Evolutionary conservation across 2,113 vertebrate species (phyloP).

Genomic region (Lophura nycthemera): DNA sequence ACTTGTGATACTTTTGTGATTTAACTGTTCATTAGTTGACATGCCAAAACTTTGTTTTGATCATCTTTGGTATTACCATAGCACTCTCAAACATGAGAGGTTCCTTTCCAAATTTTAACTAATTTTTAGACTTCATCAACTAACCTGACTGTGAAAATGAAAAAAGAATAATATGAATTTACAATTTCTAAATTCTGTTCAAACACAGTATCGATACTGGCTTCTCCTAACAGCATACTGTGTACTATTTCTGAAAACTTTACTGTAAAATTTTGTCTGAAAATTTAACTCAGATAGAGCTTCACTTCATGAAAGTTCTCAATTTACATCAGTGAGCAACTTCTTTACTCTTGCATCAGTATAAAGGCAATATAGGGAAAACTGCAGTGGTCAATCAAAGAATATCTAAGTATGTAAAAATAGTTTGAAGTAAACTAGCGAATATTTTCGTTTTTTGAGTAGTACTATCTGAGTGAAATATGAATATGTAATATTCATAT

Average conservation of each 20-base stretch:
- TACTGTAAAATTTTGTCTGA: background rate
- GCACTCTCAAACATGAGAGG: background rate
- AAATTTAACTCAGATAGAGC: background rate
- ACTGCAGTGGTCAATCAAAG: background rate
- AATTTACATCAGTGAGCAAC: background rate
- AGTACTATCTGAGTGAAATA: background rate
- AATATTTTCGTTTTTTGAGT: background rate
- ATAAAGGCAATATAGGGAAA: background rate
- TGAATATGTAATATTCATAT: background rate
- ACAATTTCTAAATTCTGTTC: background rate
- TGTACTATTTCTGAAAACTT: background rate
- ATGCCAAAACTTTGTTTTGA: background rate
- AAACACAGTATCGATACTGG: background rate
- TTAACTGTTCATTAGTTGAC: background rate
- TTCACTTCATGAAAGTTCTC: background rate
- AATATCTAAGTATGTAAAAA: background rate
- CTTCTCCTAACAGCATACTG: background rate
- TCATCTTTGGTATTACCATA: background rate
- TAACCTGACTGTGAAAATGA: background rate
- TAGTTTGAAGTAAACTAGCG: background rate
- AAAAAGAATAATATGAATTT: background rate
- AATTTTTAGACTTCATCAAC: background rate
- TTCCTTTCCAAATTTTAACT: background rate
- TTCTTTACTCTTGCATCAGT: background rate
- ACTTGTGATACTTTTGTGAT: background rate